Conservation (phyloP, 2,888 invertebrate genomes). For the Xylota sylvarum region DNA sequence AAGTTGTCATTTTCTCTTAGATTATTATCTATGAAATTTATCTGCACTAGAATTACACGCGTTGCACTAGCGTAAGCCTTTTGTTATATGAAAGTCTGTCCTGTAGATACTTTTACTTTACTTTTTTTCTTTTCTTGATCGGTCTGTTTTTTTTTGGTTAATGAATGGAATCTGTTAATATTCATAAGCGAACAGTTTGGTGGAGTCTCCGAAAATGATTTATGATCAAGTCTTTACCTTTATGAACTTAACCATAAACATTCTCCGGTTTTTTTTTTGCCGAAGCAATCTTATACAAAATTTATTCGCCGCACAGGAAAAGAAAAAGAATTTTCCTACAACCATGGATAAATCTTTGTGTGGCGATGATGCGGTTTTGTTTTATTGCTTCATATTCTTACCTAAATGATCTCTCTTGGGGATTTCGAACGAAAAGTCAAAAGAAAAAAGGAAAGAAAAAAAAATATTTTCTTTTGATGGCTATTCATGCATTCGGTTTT, state of each 20-base stretch:
- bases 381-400: slow-evolving; percentile 54
- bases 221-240: slow-evolving; percentile 65
- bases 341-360: slow-evolving; percentile 42
- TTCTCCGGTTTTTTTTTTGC: slow-evolving; percentile 4
- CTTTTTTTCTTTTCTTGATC: background rate
- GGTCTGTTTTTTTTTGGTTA: slow-evolving; percentile 47
- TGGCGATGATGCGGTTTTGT: slow-evolving; percentile 67
- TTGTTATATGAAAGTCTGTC: slow-evolving; percentile 20
- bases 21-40: slow-evolving; percentile 50
- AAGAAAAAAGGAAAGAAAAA: slow-evolving; percentile 16
- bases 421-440: slow-evolving; percentile 29
- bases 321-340: slow-evolving; percentile 45
- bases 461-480: slow-evolving; percentile 32
- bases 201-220: slow-evolving; percentile 65
- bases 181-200: slow-evolving; percentile 51
- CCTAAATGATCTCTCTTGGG: slow-evolving; percentile 64
- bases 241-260: slow-evolving; percentile 47
- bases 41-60: slow-evolving; percentile 43
- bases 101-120: slow-evolving; percentile 37
- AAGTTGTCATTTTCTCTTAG: slow-evolving; percentile 66
- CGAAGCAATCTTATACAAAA: slow-evolving; percentile 35
- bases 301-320: slow-evolving; percentile 39
- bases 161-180: slow-evolving; percentile 73
- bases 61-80: slow-evolving; percentile 38
- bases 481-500: slow-evolving; percentile 19